Evolutionary conservation across 2,113 vertebrate species (phyloP).

Genomic region (Eudyptes chrysolophus): DNA sequence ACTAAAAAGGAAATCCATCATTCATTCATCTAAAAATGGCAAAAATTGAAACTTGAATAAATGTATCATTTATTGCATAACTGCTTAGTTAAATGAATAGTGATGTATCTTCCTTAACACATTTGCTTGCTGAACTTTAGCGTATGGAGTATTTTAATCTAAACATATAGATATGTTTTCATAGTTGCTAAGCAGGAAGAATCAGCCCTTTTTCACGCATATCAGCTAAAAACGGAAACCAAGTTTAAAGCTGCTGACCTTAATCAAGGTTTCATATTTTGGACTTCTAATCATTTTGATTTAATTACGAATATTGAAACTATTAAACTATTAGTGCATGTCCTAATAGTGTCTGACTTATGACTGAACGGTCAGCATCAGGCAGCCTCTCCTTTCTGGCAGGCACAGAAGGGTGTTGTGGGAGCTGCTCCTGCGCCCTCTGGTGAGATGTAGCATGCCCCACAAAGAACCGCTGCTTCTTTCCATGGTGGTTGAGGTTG

Average conservation of each 20-base stretch:
- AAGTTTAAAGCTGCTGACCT: not conserved
- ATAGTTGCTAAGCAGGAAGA: not conserved
- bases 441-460: not conserved
- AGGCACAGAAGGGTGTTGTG: not conserved
- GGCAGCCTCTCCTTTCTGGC: not conserved
- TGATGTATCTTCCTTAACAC: not conserved
- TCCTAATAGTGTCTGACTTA: not conserved
- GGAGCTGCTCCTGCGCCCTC: not conserved
- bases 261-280: not conserved
- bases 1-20: not conserved
- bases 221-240: not conserved
- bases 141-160: not conserved
- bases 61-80: not conserved
- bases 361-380: not conserved
- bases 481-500: rapidly evolving
- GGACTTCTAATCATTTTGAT: not conserved
- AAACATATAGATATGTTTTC: not conserved
- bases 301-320: not conserved
- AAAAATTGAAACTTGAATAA: not conserved
- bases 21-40: not conserved
- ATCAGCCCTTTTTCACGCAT: not conserved
- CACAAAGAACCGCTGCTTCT: too few relatives aligned
- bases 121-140: not conserved
- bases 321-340: not conserved
- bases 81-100: not conserved